Conservation (phyloP, 2,797 vertebrate species). For the Eremophila alpestris region DNA sequence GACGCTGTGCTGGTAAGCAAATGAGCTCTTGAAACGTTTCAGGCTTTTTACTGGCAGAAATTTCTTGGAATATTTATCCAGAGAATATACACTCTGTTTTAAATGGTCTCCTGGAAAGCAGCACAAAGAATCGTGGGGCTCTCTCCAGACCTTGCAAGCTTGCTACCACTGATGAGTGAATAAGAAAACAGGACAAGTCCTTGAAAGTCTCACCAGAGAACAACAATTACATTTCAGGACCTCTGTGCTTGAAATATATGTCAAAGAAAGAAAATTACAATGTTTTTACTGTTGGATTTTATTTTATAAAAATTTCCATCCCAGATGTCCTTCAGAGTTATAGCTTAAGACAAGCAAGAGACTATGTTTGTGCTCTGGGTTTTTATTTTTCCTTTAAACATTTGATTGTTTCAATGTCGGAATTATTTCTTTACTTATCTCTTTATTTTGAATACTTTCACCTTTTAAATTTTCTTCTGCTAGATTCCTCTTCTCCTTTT, state of each 20-base stretch:
- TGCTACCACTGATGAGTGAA: background rate
- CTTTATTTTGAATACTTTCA: background rate
- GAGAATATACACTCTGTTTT: background rate
- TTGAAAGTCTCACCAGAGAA: background rate
- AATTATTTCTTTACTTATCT: background rate
- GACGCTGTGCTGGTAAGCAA: fast-evolving
- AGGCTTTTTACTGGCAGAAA: background rate
- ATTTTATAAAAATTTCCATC: background rate
- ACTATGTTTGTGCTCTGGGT: background rate
- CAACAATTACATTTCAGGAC: background rate
- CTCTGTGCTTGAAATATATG: background rate
- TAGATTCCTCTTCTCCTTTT: background rate
- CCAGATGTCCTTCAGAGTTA: background rate
- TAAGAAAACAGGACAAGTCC: background rate
- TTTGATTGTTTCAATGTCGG: background rate
- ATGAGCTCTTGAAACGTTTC: background rate
- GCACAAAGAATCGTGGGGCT: background rate
- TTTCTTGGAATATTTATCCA: background rate
- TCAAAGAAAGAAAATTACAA: background rate
- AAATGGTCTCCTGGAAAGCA: background rate
- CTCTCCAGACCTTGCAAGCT: background rate
- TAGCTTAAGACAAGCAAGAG: background rate
- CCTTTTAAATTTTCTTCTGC: background rate
- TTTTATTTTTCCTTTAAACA: background rate
- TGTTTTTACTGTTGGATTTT: background rate